These are phyloP conservation scores for Clarias laeviceps DNA, from an alignment of 2,797 vertebrate genomes.

Conservation along the genomic window DNA sequence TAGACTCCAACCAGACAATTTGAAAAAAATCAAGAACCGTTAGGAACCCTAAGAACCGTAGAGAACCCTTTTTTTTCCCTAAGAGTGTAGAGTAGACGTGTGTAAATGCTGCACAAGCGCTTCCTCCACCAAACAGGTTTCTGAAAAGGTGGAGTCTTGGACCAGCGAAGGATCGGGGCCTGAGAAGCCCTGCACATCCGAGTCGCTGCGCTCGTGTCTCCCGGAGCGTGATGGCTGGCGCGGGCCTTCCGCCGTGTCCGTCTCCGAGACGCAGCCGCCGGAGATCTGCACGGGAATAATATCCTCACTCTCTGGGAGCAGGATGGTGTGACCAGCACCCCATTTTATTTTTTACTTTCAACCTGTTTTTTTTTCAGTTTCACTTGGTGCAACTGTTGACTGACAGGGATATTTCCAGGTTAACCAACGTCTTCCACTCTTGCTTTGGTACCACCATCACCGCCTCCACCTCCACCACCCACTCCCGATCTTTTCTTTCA, in stretches of 20 bases:
- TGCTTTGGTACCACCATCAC: background rate
- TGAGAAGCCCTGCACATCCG: slow-evolving; percentile 24
- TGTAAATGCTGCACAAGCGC: slow-evolving; percentile 47
- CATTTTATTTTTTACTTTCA: slow-evolving; percentile 56
- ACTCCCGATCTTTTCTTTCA: slow-evolving; percentile 56
- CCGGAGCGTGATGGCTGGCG: slow-evolving; percentile 72
- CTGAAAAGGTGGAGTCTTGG: slow-evolving; percentile 36
- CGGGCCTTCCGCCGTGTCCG: slow-evolving; percentile 58
- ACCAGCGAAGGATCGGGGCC: slow-evolving; percentile 57
- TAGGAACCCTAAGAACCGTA: background rate
- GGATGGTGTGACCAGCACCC: slow-evolving; percentile 75
- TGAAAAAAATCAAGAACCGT: background rate
- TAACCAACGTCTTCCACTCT: slow-evolving; percentile 12
- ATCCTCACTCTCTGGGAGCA: slow-evolving; percentile 50
- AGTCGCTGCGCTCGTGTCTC: slow-evolving; percentile 63
- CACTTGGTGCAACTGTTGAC: slow-evolving; percentile 50
- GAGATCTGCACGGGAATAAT: slow-evolving; percentile 66
- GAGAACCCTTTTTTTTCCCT: background rate
- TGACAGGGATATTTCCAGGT: slow-evolving; percentile 13
- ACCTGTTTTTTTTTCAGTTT: slow-evolving; percentile 51
- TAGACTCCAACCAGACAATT: background rate
- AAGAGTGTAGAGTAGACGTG: slow-evolving; percentile 4
- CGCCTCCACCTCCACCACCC: background rate
- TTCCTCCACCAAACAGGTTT: slow-evolving; percentile 35
- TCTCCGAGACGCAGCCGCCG: slow-evolving; percentile 59